These are phyloP conservation scores for Pissodes strobi DNA, from an alignment of 1,140 invertebrate genomes.

Conservation along the genomic window DNA sequence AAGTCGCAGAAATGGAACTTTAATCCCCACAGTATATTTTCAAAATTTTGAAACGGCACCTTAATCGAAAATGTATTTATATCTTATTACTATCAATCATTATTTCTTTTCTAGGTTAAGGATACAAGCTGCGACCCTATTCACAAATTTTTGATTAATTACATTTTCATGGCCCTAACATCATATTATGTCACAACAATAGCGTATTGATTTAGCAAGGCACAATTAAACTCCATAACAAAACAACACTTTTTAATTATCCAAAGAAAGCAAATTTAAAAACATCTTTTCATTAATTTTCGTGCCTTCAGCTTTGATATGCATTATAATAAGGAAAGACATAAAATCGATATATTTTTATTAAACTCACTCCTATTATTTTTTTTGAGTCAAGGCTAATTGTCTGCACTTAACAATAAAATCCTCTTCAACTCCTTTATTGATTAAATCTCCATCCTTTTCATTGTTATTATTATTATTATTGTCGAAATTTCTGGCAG, in stretches of 20 bases:
- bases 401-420: conserved; percentile 40
- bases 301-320: neutral
- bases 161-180: too few species aligned
- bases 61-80: too few species aligned
- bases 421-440: conserved; percentile 33
- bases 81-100: too few species aligned
- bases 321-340: conserved; percentile 2
- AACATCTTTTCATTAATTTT: conserved; percentile 1
- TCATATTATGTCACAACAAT: too few species aligned
- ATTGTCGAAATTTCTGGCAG: neutral
- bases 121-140: too few species aligned
- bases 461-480: conserved; percentile 1
- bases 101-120: too few species aligned
- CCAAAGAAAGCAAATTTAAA: neutral
- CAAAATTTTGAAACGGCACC: too few species aligned
- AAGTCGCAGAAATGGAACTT: too few species aligned
- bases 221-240: neutral
- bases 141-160: too few species aligned
- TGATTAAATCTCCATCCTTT: conserved; percentile 9
- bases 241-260: neutral
- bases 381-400: conserved; percentile 36
- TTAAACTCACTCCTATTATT: conserved; percentile 1
- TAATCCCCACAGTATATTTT: too few species aligned
- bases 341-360: conserved; percentile 2
- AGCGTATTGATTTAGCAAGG: too few species aligned